phyloP scores from a whole-genome alignment of 1,140 invertebrate genomes.

The Musca domestica region DNA sequence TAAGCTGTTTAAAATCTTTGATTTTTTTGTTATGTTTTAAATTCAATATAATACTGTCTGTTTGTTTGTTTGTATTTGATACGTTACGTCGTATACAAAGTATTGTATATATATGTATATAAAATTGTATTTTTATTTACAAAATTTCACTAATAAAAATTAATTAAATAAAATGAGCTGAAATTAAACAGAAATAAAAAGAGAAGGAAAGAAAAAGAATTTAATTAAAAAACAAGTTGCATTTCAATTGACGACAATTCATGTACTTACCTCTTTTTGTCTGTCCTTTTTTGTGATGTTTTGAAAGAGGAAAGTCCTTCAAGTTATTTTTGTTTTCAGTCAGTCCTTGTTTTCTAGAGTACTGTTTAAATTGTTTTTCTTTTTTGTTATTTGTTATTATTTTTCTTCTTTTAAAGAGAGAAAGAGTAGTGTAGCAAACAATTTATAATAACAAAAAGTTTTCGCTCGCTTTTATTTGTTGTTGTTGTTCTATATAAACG shows the following conservation, averaged over 20 bases:
- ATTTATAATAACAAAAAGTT: not conserved
- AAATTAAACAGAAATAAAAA: slow-evolving; percentile 18
- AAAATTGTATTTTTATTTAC: not conserved
- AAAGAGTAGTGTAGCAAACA: not conserved
- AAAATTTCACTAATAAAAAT: slow-evolving; percentile 1
- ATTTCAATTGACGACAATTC: not conserved
- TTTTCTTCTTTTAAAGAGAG: not conserved
- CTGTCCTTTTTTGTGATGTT: too few species aligned
- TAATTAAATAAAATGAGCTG: slow-evolving; percentile 18
- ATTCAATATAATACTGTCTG: slow-evolving; percentile 14
- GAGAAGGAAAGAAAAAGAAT: not conserved
- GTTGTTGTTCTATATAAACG: not conserved
- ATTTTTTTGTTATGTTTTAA: slow-evolving; percentile 1
- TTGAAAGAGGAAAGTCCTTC: not conserved
- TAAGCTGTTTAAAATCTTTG: too few species aligned
- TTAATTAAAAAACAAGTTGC: not conserved
- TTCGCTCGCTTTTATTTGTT: not conserved
- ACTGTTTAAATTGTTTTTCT: not conserved
- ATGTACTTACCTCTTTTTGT: not conserved
- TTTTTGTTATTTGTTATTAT: not conserved
- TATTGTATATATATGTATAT: not conserved
- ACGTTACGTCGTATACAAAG: not conserved
- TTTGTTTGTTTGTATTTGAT: slow-evolving; percentile 8
- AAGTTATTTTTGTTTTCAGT: too few species aligned
- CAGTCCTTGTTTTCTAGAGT: not conserved